These are phyloP conservation scores for Mormoops blainvillei DNA, from an alignment of 2,113 vertebrate genomes.

Conservation along the genomic window DNA sequence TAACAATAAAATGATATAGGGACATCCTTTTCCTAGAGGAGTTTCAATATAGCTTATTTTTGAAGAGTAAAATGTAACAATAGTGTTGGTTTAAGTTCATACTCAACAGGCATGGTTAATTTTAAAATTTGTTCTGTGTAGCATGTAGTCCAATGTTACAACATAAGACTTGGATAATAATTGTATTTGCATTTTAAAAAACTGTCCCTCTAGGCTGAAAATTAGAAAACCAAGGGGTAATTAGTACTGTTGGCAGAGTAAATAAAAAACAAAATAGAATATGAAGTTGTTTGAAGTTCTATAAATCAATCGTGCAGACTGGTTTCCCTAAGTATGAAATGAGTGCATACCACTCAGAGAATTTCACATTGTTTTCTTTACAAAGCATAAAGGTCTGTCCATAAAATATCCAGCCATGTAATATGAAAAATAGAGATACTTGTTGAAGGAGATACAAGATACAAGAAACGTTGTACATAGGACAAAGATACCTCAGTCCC, in stretches of 20 bases:
- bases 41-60: slow-evolving; percentile 1
- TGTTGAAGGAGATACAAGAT: no score
- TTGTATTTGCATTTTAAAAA: slow-evolving; percentile 21
- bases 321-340: not conserved
- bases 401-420: no score
- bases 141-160: not conserved
- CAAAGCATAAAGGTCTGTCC: not conserved
- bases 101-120: not conserved
- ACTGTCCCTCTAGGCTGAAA: not conserved
- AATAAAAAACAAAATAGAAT: not conserved
- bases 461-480: no score
- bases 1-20: not conserved
- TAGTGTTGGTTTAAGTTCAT: not conserved
- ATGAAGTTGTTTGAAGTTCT: not conserved
- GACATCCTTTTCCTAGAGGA: not conserved
- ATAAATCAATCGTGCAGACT: slow-evolving; percentile 7
- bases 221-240: slow-evolving; percentile 15
- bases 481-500: no score
- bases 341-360: not conserved
- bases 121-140: not conserved
- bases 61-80: not conserved
- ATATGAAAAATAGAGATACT: no score
- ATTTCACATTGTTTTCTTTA: not conserved
- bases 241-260: slow-evolving; percentile 1
- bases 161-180: not conserved